Evolutionary conservation across 2,113 vertebrate genomes (phyloP).

Genomic region (Calidris pugnax): DNA sequence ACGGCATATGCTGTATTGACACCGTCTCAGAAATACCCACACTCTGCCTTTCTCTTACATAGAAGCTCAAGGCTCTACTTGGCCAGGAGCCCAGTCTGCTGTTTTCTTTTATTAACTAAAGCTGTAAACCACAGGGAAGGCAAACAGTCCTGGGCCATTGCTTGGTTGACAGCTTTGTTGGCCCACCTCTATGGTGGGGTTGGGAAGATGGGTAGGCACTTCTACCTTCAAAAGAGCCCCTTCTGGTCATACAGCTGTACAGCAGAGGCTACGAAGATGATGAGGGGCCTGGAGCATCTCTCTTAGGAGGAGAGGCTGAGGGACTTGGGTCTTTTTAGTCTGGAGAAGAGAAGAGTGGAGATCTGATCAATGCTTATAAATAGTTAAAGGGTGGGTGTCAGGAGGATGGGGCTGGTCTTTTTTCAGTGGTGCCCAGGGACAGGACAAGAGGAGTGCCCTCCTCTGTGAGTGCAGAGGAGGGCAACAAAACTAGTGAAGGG

Average conservation of each 20-base stretch:
- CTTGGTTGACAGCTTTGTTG: rapidly evolving
- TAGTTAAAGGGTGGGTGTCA: no score
- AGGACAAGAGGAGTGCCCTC: no score
- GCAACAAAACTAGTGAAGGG: no score
- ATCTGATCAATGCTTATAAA: no score
- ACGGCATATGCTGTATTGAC: not conserved
- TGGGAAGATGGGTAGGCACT: not conserved
- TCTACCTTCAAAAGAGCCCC: not conserved
- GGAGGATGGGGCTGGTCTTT: no score
- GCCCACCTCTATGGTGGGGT: not conserved
- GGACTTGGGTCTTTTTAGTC: no score
- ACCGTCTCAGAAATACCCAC: not conserved
- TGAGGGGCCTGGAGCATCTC: no score
- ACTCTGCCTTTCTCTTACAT: not conserved
- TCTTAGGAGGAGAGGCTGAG: no score
- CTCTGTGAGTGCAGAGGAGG: no score
- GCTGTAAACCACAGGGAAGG: not conserved
- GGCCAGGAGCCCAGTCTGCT: not conserved
- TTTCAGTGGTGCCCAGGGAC: no score
- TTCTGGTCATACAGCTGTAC: not conserved
- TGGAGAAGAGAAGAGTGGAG: no score
- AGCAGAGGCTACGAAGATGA: no score
- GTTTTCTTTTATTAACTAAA: not conserved
- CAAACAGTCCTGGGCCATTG: not conserved
- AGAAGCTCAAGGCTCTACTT: not conserved